These are phyloP conservation scores for Astropecten irregularis DNA, from an alignment of 53 echinoderm and acorn worm genomes.

Conservation along the genomic window DNA sequence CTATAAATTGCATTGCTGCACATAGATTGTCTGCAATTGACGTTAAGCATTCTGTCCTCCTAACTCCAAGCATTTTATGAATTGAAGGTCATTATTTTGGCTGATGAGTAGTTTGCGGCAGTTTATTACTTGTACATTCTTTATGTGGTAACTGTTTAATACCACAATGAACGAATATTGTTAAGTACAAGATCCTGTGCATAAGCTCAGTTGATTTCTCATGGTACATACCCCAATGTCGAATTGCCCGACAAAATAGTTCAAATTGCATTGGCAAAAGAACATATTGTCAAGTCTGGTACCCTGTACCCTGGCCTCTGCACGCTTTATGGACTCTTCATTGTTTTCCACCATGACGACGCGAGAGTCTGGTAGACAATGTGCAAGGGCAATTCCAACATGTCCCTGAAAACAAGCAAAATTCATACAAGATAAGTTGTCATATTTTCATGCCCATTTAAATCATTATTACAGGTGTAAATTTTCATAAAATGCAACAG, in stretches of 20 bases:
- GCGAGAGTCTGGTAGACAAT: conserved; percentile 77
- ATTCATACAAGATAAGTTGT: not conserved
- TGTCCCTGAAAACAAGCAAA: conserved; percentile 72
- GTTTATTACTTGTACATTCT: too few relatives aligned
- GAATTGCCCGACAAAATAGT: conserved; percentile 80
- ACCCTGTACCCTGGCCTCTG: conserved; percentile 56
- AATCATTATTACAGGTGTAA: not conserved
- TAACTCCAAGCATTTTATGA: too few relatives aligned
- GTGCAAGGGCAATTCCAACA: conserved; percentile 86
- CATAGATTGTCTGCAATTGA: too few relatives aligned
- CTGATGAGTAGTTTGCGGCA: too few relatives aligned
- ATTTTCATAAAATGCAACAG: not conserved
- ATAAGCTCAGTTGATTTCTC: too few relatives aligned
- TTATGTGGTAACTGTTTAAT: too few relatives aligned
- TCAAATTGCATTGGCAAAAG: conserved; percentile 83
- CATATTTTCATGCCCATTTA: not conserved
- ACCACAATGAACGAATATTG: too few relatives aligned
- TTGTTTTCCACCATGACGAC: conserved; percentile 89
- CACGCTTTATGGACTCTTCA: conserved; percentile 83
- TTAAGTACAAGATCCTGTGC: too few relatives aligned
- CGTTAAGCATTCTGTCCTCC: too few relatives aligned
- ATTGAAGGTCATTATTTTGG: too few relatives aligned
- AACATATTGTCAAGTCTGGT: conserved; percentile 69
- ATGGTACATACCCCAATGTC: conserved; percentile 92
- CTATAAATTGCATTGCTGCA: too few relatives aligned